Conservation (phyloP, 2,113 vertebrate species). For the Mionectes macconnelli region DNA sequence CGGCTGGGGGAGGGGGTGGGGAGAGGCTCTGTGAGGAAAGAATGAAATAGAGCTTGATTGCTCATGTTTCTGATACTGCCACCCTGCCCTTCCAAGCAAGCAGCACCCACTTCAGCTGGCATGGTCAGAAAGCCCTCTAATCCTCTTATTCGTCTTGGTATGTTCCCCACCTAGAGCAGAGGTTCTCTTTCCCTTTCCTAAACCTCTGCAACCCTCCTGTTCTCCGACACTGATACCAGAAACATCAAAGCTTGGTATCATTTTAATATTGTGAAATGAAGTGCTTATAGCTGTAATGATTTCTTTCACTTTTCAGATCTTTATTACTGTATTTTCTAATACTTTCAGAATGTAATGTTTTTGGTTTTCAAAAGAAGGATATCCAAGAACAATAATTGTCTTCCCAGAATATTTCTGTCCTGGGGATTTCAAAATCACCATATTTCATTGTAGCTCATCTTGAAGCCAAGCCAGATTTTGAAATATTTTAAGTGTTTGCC, state of each 20-base stretch:
- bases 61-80: not conserved
- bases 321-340: not conserved
- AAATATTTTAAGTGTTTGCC: not conserved
- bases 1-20: not conserved
- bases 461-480: not conserved
- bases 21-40: not conserved
- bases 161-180: accelerated
- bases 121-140: not conserved
- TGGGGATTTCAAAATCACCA: not conserved
- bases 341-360: not conserved
- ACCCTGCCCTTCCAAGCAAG: not conserved
- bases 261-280: not conserved
- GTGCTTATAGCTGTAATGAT: not conserved
- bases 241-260: not conserved
- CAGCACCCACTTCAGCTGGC: not conserved
- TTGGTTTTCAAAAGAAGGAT: not conserved
- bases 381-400: not conserved
- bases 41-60: not conserved
- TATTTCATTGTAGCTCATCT: not conserved
- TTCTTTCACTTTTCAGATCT: not conserved
- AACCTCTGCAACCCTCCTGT: not conserved
- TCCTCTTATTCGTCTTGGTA: not conserved
- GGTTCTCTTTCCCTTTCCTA: not conserved
- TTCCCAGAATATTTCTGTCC: not conserved
- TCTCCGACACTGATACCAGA: not conserved